Evolutionary conservation across 2,888 invertebrate genomes (phyloP).

Genomic region (Calameuta idolon): DNA sequence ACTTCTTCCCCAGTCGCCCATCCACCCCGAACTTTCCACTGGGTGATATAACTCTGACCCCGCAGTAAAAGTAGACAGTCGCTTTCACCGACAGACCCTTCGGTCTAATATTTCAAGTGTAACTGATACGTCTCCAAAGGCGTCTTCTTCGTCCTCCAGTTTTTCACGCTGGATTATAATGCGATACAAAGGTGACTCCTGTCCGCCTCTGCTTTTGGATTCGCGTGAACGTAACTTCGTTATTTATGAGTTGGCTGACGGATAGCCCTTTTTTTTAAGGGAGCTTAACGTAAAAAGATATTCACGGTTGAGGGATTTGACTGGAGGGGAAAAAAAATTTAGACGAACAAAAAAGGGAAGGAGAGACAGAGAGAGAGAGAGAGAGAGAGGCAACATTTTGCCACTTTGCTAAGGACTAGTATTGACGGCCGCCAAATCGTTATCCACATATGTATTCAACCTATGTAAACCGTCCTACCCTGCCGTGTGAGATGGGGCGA

Average conservation of each 20-base stretch:
- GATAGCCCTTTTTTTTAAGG: slow-evolving; percentile 17
- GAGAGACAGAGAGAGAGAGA: no score
- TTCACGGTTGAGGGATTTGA: no score
- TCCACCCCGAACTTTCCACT: neutral
- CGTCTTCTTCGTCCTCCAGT: neutral
- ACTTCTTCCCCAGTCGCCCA: neutral
- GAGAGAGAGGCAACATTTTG: no score
- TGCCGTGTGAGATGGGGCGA: neutral
- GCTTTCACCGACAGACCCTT: slow-evolving; percentile 9
- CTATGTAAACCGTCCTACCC: neutral
- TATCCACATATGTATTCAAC: no score
- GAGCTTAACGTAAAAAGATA: slow-evolving; percentile 8
- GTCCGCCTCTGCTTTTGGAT: slow-evolving; percentile 1
- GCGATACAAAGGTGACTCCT: neutral
- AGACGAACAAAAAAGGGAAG: no score
- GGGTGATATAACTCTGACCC: neutral
- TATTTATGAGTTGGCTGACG: slow-evolving; percentile 28
- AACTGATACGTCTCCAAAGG: slow-evolving; percentile 24
- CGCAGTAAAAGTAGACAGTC: neutral
- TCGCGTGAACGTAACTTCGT: slow-evolving; percentile 15
- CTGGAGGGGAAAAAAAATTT: no score
- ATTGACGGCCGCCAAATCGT: no score
- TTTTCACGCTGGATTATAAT: neutral
- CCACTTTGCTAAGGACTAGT: no score
- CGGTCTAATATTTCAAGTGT: slow-evolving; percentile 26